phyloP scores from a whole-genome alignment of 2,113 vertebrate species.

The Myrmophylax atrothorax region DNA sequence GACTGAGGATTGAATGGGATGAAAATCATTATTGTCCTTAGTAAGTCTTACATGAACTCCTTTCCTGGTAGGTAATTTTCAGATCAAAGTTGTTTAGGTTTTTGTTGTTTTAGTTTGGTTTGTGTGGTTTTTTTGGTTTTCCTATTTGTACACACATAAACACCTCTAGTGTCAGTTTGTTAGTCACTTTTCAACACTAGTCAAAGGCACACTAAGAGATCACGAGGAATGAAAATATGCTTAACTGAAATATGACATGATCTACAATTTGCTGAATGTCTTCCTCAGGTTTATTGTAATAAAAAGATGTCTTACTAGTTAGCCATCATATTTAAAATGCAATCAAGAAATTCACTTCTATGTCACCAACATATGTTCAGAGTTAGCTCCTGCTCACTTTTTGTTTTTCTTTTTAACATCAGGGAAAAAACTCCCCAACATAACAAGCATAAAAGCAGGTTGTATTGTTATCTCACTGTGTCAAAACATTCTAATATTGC shows the following conservation, averaged over 20 bases:
- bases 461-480: neutral
- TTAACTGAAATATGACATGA: neutral
- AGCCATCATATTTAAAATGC: neutral
- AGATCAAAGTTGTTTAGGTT: neutral
- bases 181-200: neutral
- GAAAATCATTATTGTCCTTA: neutral
- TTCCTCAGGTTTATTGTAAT: neutral
- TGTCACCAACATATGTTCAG: neutral
- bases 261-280: neutral
- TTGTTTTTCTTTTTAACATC: neutral
- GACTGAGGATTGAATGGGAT: neutral
- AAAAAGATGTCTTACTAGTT: neutral
- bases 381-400: rapidly evolving
- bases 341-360: neutral
- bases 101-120: neutral
- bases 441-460: neutral
- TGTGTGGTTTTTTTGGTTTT: neutral
- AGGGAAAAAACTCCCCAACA: neutral
- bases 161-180: neutral
- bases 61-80: neutral
- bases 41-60: neutral
- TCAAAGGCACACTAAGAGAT: neutral
- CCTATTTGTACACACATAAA: neutral
- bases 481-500: neutral
- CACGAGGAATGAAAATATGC: neutral